Percentiles rank a stretch among this genome's conserved stretches.
Evolutionary conservation across 2,113 vertebrate species (phyloP).

Genomic region (Fukomys damarensis): DNA sequence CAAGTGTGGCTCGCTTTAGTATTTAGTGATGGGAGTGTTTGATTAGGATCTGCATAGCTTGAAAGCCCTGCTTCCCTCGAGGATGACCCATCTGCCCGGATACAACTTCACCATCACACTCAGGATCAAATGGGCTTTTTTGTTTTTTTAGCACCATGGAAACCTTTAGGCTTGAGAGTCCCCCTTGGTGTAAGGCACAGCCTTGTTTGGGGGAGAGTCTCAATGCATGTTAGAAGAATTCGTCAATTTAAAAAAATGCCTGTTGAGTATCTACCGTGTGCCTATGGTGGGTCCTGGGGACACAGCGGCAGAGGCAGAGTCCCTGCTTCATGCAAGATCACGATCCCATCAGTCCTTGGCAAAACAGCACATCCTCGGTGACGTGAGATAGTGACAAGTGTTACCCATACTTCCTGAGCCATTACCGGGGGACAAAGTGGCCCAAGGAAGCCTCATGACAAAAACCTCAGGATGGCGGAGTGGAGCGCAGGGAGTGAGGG

Average conservation of each 20-base stretch:
- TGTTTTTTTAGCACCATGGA: no score
- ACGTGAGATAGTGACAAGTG: background rate
- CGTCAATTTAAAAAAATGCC: background rate
- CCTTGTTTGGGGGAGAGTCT: background rate
- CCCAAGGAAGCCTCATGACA: background rate
- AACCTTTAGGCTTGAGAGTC: background rate
- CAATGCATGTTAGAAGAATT: background rate
- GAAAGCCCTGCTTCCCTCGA: background rate
- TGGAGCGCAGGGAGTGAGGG: no score
- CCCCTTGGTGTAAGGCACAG: background rate
- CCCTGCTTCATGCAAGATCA: background rate
- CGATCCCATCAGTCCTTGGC: background rate
- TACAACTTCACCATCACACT: background rate
- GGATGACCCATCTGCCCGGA: rapidly evolving
- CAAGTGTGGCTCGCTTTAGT: background rate
- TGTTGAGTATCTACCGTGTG: background rate
- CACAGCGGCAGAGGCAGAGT: background rate
- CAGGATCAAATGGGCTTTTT: background rate
- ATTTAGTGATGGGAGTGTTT: background rate
- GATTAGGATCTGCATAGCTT: background rate
- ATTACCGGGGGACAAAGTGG: rapidly evolving
- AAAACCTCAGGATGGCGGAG: background rate
- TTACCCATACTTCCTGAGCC: background rate
- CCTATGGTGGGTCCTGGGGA: background rate
- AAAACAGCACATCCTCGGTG: background rate